Base-by-base conservation (phyloP, 2,797 vertebrate species). In the Cyclura pinguis region DNA sequence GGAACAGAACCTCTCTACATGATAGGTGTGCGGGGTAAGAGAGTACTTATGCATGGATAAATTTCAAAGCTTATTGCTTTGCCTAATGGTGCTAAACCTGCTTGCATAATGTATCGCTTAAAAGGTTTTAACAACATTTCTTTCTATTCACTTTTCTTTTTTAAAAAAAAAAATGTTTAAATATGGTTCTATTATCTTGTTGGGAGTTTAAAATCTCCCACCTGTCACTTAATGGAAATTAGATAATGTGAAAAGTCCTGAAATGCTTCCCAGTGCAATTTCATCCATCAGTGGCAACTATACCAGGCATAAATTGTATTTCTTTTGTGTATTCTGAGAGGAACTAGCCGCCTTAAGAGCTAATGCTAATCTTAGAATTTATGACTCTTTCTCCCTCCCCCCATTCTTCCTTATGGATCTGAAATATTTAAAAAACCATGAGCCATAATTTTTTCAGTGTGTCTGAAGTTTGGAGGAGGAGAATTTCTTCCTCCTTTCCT, bases 301-400 rank as follows among this genome's bases (percentile, higher is more conserved):
- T 94, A 94, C 94, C 93, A 93, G 94, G 64, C 72, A 95, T 89
- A 95, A 93, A 50, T 95, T 94, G 92, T 94, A 93, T 92, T 93
- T 90, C 32, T 35, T 67, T 38, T 10, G 50, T 91, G 22, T 95
- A 93, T 93, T 91, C 91, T 88, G 92, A 93, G 8, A 87, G 91
- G 93, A 91, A 92, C 90, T 78, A 93, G 92, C 92, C 92, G 96
- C 94, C 92, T 95, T 95, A 93, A 95, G 90, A 94, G 94, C 73
- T 82, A 95, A 93, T 50, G 92, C 92, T 95, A 94, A 95, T 94
- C 92, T 94, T 94, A 94, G 93, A 93, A 94, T 95, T 92, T 91
- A 83, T 92, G 93, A 91, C 92, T 90, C 95, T 95, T 93, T 84
- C 91, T 87, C 87, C 18, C 57, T 85, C n/a, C 32, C 50, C 29